Base-by-base conservation (phyloP, 2,113 vertebrate genomes). In the Geothlypis trichas region DNA sequence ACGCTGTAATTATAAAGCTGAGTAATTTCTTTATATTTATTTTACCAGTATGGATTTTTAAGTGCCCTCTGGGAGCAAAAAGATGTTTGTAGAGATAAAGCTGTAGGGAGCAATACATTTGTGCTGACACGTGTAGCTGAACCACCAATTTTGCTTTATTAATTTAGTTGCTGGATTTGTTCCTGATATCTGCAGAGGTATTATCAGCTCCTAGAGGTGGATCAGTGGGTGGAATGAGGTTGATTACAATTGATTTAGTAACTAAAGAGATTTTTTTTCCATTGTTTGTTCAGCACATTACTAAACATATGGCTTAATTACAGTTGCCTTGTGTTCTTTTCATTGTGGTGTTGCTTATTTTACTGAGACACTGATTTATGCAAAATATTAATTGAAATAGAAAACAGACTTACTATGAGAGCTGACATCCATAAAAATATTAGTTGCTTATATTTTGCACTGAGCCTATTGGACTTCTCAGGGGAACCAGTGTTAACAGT, bases 371-470 rank as follows among this genome's bases (percentile, higher is more conserved):
- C 37, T 93, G 69, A 95, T 96, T 96, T 92, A 93, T 87, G 95
- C 89, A 92, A 96, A 95, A 96, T 94, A 95, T 96, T 96, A 96
- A 96, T 94, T 96, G 96, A 95, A 97, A 97, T 66, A 92, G 80
- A 93, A 96, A 96, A 87, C 88, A 96, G 88, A 87, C 46, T 93
- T 92, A 91, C 76, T 91, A 17, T 31, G 68, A 88, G 55, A 93
- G 59, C 82, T 95, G 91, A 93, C 88, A 95, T 75, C 69, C 86
- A 66, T 77, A 68, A 94, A 95, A 97, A 95, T 71, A 84, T 79
- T 81, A 92, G 76, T 75, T 95, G 76, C 62, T 93, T 68, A 15
- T 61, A 76, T 90, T 96, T 95, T 75, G 57, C 58, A 58, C 58
- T 0, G 1, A 89, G n/a, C n/a, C 58, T 67, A 26, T 67, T 78